A percentile compares a stretch with the other conserved stretches of the same genome.
These are phyloP conservation scores for Adrianichthys oophorus DNA, from an alignment of 2,797 vertebrate genomes.

Conservation along the genomic window DNA sequence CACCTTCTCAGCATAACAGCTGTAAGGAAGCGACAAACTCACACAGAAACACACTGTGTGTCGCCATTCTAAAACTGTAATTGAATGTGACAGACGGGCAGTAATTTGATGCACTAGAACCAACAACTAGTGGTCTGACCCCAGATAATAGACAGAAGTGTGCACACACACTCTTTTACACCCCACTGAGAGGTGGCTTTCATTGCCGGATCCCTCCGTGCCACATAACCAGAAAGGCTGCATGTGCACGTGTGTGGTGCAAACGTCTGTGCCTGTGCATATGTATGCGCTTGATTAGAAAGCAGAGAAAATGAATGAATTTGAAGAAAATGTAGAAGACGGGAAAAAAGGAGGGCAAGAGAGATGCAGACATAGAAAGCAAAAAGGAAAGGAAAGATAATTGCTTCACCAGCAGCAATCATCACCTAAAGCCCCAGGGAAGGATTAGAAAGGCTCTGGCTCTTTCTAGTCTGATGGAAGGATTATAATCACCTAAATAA, in stretches of 20 bases:
- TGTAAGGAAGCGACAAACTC: constrained; percentile 68
- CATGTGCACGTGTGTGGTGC: constrained; percentile 11
- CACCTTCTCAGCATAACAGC: constrained; percentile 62
- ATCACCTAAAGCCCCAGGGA: constrained; percentile 65
- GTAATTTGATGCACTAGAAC: constrained; percentile 80
- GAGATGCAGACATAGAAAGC: constrained; percentile 27
- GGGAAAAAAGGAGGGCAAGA: constrained; percentile 9
- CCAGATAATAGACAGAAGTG: constrained; percentile 48
- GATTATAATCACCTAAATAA: constrained; percentile 75
- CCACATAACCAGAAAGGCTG: constrained; percentile 57
- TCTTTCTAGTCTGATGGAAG: constrained; percentile 61
- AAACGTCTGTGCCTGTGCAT: constrained; percentile 11
- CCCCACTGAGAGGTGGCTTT: constrained; percentile 57
- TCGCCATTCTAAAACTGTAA: constrained; percentile 72
- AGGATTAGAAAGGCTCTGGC: constrained; percentile 68
- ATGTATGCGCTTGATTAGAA: constrained; percentile 49
- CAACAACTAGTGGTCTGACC: constrained; percentile 72
- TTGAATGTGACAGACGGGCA: constrained; percentile 81
- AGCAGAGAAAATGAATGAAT: constrained; percentile 45
- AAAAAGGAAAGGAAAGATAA: constrained; percentile 54
- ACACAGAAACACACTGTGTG: constrained; percentile 75
- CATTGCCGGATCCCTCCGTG: constrained; percentile 49
- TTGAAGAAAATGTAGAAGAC: constrained; percentile 30
- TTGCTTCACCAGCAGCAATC: constrained; percentile 67
- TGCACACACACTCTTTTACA: constrained; percentile 18